Conservation (phyloP, 2,113 vertebrate species). For the Epinephelus moara region DNA sequence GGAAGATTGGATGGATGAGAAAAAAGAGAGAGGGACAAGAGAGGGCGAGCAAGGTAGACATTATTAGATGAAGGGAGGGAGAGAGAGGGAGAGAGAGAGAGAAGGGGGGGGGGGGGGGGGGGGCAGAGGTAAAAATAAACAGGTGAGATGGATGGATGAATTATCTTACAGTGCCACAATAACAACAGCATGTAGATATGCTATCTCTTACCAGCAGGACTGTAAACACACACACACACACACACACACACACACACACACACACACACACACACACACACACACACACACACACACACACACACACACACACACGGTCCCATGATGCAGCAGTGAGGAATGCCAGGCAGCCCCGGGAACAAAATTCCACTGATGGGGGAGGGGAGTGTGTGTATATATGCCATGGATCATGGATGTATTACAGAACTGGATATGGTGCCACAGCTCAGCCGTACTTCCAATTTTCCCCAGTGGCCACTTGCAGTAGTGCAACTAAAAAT, state of each 20-base stretch:
- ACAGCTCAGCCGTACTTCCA: too few relatives aligned
- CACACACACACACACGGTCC: constrained; percentile 46
- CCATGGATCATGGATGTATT: too few relatives aligned
- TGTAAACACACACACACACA: too few relatives aligned
- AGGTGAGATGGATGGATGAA: constrained; percentile 35
- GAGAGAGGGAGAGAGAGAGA: too few relatives aligned
- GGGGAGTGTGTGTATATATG: constrained; percentile 37
- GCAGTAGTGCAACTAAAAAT: too few relatives aligned
- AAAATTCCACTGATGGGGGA: constrained; percentile 78
- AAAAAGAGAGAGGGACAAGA: constrained; percentile 5
- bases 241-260: too few relatives aligned
- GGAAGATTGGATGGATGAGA: not conserved
- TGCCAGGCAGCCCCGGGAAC: constrained; percentile 79
- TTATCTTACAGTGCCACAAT: constrained; percentile 62
- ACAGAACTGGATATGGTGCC: too few relatives aligned
- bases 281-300: not conserved
- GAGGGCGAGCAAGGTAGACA: not conserved
- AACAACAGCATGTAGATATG: constrained; percentile 57
- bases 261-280: too few relatives aligned
- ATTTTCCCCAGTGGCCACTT: too few relatives aligned
- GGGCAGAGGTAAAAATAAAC: constrained; percentile 42
- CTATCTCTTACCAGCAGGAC: constrained; percentile 60
- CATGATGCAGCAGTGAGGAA: constrained; percentile 76
- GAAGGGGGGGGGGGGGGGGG: not conserved
- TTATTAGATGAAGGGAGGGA: too few relatives aligned